Conservation (phyloP, 2,113 vertebrate species). For the Chamaetylas fuelleborni region DNA sequence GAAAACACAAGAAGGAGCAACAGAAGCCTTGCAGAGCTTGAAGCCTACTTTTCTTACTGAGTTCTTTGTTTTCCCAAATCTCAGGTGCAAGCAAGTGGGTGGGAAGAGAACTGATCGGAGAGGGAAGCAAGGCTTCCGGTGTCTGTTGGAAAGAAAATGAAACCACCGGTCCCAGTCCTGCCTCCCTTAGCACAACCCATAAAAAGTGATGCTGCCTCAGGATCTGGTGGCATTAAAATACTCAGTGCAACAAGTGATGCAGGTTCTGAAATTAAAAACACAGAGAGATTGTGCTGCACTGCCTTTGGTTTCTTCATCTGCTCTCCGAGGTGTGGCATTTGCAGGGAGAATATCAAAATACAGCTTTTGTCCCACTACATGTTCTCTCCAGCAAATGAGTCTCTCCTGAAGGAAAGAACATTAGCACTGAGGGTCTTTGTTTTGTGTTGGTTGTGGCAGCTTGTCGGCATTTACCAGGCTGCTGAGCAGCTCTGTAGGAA, state of each 20-base stretch:
- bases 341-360: background rate
- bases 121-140: background rate
- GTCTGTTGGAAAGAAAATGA: fast-evolving
- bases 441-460: background rate
- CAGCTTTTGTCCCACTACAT: background rate
- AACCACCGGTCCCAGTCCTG: background rate
- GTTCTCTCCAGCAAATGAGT: background rate
- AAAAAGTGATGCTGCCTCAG: fast-evolving
- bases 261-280: background rate
- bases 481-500: background rate
- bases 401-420: background rate
- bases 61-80: background rate
- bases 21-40: background rate
- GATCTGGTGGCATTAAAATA: background rate
- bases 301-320: background rate
- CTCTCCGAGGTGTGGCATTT: background rate
- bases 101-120: background rate
- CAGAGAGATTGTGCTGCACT: fast-evolving
- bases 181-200: background rate
- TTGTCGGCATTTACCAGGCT: background rate
- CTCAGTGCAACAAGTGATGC: background rate
- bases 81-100: background rate
- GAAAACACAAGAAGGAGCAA: background rate
- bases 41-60: background rate
- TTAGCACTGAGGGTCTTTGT: background rate